Conservation (phyloP, 2,797 vertebrate genomes). For the Acomys russatus region DNA sequence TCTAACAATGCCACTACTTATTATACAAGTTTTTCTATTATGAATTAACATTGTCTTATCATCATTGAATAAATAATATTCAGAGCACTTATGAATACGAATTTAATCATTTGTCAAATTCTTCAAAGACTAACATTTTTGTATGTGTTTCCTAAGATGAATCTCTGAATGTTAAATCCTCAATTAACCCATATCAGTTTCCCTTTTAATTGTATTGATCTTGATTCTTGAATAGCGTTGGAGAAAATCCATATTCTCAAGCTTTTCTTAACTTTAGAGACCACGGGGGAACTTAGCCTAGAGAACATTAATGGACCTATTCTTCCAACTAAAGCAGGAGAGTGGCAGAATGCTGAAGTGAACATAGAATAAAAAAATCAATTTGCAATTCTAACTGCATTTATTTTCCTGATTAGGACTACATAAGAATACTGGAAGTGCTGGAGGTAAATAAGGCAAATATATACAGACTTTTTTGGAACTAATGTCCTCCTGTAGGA, state of each 20-base stretch:
- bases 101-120: slow-evolving; percentile 64
- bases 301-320: slow-evolving; percentile 19
- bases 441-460: neutral
- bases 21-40: slow-evolving; percentile 6
- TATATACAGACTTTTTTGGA: slow-evolving; percentile 14
- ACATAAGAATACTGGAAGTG: neutral
- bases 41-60: slow-evolving; percentile 25
- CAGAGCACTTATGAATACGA: slow-evolving; percentile 42
- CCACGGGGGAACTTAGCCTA: slow-evolving; percentile 6
- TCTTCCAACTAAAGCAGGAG: neutral
- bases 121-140: slow-evolving; percentile 33
- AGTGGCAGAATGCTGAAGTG: slow-evolving; percentile 42
- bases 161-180: slow-evolving; percentile 57
- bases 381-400: slow-evolving; percentile 49
- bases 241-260: slow-evolving; percentile 58
- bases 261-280: slow-evolving; percentile 66
- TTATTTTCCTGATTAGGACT: slow-evolving; percentile 31
- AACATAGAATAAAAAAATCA: slow-evolving; percentile 1
- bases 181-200: slow-evolving; percentile 30
- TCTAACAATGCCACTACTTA: neutral
- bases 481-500: neutral
- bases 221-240: slow-evolving; percentile 49
- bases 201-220: slow-evolving; percentile 69
- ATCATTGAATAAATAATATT: slow-evolving; percentile 53
- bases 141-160: slow-evolving; percentile 68